phyloP scores from a whole-genome alignment of 1,140 invertebrate species.

The Bicyclus anynana region DNA sequence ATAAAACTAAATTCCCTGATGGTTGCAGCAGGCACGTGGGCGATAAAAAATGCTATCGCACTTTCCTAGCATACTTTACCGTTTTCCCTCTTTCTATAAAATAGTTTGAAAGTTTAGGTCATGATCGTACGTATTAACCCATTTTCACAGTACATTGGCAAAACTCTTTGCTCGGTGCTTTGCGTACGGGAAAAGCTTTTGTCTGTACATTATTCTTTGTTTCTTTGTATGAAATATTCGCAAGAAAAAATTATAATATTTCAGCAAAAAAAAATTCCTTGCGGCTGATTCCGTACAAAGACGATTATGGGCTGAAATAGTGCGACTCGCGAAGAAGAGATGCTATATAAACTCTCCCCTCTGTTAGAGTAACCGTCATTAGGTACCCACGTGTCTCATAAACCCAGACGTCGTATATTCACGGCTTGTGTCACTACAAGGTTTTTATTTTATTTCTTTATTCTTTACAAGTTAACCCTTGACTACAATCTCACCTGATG shows the following conservation, averaged over 20 bases:
- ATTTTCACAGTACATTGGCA: background rate
- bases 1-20: background rate
- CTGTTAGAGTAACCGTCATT: too few relatives aligned
- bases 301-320: slow-evolving; percentile 9
- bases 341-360: too few relatives aligned
- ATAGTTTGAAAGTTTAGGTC: background rate
- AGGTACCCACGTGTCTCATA: too few relatives aligned
- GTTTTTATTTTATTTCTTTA: too few relatives aligned
- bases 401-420: too few relatives aligned
- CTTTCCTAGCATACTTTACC: background rate
- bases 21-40: background rate
- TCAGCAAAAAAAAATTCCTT: slow-evolving; percentile 6
- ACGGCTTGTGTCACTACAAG: too few relatives aligned
- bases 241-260: slow-evolving; percentile 14
- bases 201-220: slow-evolving; percentile 13
- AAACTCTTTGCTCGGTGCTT: slow-evolving; percentile 4
- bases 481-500: too few relatives aligned
- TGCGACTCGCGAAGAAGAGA: background rate
- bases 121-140: slow-evolving; percentile 4
- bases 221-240: slow-evolving; percentile 15
- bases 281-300: slow-evolving; percentile 3
- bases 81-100: background rate
- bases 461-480: too few relatives aligned
- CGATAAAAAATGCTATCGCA: background rate
- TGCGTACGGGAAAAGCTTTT: slow-evolving; percentile 13